Percentiles rank a stretch among this genome's conserved stretches.
Evolutionary conservation across 2,113 vertebrate genomes (phyloP).

Genomic region (Macaca mulatta): DNA sequence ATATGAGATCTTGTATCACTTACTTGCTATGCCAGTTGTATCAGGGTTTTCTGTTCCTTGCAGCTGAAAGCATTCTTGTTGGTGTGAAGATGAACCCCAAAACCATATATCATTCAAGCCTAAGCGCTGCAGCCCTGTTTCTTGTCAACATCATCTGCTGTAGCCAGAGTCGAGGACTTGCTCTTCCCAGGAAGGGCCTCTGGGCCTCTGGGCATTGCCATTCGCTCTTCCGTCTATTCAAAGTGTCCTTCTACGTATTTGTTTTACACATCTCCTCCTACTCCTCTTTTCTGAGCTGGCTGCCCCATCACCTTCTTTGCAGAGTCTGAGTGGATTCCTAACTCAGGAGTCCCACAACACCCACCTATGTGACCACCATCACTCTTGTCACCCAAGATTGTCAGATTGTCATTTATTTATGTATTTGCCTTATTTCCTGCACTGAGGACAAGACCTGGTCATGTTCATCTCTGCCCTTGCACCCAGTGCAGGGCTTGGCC

Average conservation of each 20-base stretch:
- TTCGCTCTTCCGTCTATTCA: not conserved
- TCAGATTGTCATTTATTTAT: not conserved
- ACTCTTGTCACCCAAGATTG: not conserved
- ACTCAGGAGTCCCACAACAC: not conserved
- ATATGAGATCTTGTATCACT: not conserved
- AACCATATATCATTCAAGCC: not conserved
- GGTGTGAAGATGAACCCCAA: not conserved
- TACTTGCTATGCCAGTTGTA: not conserved
- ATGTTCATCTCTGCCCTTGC: not conserved
- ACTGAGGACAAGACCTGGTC: not conserved
- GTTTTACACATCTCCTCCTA: not conserved
- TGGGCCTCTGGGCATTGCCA: not conserved
- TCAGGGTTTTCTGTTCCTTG: not conserved
- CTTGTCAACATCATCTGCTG: not conserved
- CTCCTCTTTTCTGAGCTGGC: not conserved
- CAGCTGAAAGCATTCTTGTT: not conserved
- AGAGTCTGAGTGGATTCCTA: not conserved
- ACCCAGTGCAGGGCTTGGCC: not conserved
- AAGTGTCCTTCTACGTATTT: not conserved
- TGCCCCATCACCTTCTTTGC: not conserved
- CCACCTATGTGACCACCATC: not conserved
- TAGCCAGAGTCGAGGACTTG: not conserved
- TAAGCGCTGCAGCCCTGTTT: not conserved
- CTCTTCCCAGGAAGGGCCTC: not conserved
- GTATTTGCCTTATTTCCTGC: not conserved